Evolutionary conservation across 1,140 invertebrate species (phyloP).

Genomic region (Philotrypesis tridentata): DNA sequence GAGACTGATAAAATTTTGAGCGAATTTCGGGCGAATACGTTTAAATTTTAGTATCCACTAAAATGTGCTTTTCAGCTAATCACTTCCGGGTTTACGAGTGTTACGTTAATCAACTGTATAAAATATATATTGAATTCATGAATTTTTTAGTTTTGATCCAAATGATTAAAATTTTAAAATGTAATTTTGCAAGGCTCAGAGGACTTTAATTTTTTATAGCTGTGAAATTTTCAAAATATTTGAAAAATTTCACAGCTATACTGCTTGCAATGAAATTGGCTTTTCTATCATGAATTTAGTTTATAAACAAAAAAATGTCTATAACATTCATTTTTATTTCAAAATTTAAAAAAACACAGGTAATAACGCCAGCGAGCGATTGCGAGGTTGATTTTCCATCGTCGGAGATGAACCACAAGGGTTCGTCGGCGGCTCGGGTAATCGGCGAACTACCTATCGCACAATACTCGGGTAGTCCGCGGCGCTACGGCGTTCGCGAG

Average conservation of each 20-base stretch:
- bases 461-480: constrained; percentile 92
- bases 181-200: no score
- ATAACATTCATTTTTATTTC: no score
- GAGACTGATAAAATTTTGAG: constrained; percentile 9
- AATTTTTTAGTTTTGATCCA: no score
- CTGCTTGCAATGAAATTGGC: no score
- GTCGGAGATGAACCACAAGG: constrained; percentile 67
- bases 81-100: not conserved
- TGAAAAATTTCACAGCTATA: no score
- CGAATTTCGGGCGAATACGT: not conserved
- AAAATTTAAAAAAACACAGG: constrained; percentile 62
- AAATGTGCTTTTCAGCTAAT: not conserved
- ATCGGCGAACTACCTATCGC: constrained; percentile 92
- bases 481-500: constrained; percentile 84
- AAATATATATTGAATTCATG: no score
- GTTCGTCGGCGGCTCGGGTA: constrained; percentile 72
- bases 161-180: no score
- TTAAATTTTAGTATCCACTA: not conserved
- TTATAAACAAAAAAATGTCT: no score
- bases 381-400: constrained; percentile 73
- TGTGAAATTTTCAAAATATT: no score
- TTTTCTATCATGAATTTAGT: no score
- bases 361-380: constrained; percentile 73
- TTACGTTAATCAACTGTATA: not conserved
- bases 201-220: no score